A percentile compares a stretch with the other conserved stretches of the same genome.
Evolutionary conservation across 2,888 invertebrate genomes (phyloP).

Genomic region (Tricholauxania praeusta): DNA sequence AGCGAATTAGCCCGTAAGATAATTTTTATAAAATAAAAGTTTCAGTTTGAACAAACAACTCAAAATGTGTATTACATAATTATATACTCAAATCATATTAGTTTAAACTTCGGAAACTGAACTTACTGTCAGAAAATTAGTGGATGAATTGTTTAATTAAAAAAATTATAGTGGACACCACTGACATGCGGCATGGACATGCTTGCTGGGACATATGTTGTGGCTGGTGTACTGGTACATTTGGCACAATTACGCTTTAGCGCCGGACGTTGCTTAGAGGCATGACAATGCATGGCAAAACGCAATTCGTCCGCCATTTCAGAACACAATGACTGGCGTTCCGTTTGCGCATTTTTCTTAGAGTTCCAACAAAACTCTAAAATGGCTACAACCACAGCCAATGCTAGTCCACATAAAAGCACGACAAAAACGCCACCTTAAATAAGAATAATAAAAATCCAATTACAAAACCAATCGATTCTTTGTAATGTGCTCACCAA

Average conservation of each 20-base stretch:
- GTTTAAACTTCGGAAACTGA: neutral
- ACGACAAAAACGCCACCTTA: slow-evolving; percentile 95
- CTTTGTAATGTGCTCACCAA: slow-evolving; percentile 70
- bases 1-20: too few relatives aligned
- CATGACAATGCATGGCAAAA: slow-evolving; percentile 89
- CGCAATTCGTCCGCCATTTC: slow-evolving; percentile 94
- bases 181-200: slow-evolving; percentile 57
- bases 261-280: slow-evolving; percentile 85
- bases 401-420: slow-evolving; percentile 88
- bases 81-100: neutral
- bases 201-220: slow-evolving; percentile 75
- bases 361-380: slow-evolving; percentile 96
- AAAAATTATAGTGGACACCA: slow-evolving; percentile 64
- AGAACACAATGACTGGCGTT: slow-evolving; percentile 88
- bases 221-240: slow-evolving; percentile 74
- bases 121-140: neutral
- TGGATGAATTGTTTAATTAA: slow-evolving; percentile 53
- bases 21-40: too few relatives aligned
- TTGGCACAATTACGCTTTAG: slow-evolving; percentile 81
- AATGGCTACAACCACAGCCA: slow-evolving; percentile 92
- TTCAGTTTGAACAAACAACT: too few relatives aligned
- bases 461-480: neutral
- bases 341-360: slow-evolving; percentile 86
- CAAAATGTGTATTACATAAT: too few relatives aligned
- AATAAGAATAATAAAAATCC: slow-evolving; percentile 10